Evolutionary conservation across 2,797 vertebrate genomes (phyloP), one percentile per base, ranked within the genome.

Genomic region (Falco biarmicus): DNA sequence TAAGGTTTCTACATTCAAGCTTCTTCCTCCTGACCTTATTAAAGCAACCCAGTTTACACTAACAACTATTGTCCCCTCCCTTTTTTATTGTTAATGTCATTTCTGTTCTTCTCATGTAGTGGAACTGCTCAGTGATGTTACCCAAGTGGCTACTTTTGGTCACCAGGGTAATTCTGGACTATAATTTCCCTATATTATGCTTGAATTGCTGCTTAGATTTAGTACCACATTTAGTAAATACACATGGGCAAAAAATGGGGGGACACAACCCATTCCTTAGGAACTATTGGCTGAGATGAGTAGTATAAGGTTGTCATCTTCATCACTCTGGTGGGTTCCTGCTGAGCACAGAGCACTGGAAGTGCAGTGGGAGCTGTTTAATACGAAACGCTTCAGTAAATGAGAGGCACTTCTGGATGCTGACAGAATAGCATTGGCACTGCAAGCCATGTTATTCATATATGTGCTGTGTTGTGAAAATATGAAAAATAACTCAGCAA

Each of bases 281-380:
- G 90, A 93, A 90, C 97, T 98, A 63, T 91, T 96, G 98, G 98
- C 98, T 98, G 98, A 97, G 97, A 96, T 96, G 97, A 97, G 97
- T 96, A 97, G 97, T 92, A 15, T 95, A 95, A 96, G 97, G 94
- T 96, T 98, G 98, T 98, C 98, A 98, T 96, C 96, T 92, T 97
- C 98, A 98, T 98, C 98, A 97, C 97, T 98, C 97, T 98, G 95
- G 94, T 96, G 96, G 70, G 97, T 92, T 98, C 97, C 98, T 64
- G 96, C 78, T 96, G 98, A 98, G 98, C 98, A 96, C 97, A 97
- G 88, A 92, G 81, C 16, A 8, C 93, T 65, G 95, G 29, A 98
- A 98, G 97, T 90, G 97, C 96, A 10, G 76, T 85, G 64, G 92
- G 95, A 98, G 96, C 97, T 95, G 94, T 98, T 98, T 89, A 96